Base-by-base conservation (phyloP, 2,888 invertebrate genomes). In the Zygothrica quintamaculata region DNA sequence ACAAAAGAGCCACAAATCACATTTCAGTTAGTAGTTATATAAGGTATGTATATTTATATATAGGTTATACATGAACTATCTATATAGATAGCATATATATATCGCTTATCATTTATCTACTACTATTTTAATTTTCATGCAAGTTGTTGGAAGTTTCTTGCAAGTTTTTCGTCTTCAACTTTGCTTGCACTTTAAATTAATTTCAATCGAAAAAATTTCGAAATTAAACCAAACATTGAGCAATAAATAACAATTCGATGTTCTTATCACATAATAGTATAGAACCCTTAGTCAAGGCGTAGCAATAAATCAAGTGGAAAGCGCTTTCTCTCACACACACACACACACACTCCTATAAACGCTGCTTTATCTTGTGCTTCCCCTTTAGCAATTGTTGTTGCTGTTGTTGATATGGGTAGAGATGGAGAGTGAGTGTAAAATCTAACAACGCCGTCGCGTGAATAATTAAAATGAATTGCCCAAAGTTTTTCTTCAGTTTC, bases 211-310 rank as follows among this genome's bases (percentile, higher is more conserved):
- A 22, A 53, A 67, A 60, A 64, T 69, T 44, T 50, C 16, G 36
- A 62, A 74, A 70, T 64, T 58, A 57, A 64, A 48, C 26, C 67
- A 39, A 62, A 29, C 9, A 33, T n/a, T n/a, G 15, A 26, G 64
- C 81, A 52, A 81, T 81, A 81, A 81, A 84, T 81, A 74, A 84
- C 85, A 81, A 81, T 81, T 84, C 85, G 82, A 80, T 80, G 82
- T 84, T 81, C 80, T 84, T 84, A 81, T 81, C 85, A 76, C 85
- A 85, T 74, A 76, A 69, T 68, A 37, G 26, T n/a, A 51, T 62
- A 51, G 43, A 44, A 29, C 34, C 55, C 60, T 40, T 56, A 44
- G 58, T 37, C 18, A 50, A 61, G 70, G 18, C 65, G 43, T 39
- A 43, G 65, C 78, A 50, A 84, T 81, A 84, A 81, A 81, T 81